Percentiles rank a stretch among this genome's conserved stretches.
phyloP scores from a whole-genome alignment of 2,797 vertebrate genomes.

The Danio albolineatus region DNA sequence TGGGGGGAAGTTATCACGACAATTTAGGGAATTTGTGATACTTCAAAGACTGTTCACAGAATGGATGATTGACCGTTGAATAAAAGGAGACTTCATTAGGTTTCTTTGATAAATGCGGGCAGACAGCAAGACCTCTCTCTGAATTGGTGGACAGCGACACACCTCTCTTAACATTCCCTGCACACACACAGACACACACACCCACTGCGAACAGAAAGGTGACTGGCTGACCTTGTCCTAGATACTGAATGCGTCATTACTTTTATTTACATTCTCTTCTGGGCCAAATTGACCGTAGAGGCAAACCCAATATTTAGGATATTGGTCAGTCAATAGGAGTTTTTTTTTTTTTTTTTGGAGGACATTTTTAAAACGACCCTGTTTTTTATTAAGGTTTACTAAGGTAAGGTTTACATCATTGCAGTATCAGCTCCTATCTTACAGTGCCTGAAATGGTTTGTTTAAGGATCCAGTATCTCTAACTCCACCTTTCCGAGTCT shows the following conservation, averaged over 20 bases:
- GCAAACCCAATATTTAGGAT: neutral
- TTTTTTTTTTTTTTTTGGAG: conserved; percentile 8
- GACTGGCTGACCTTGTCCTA: conserved; percentile 48
- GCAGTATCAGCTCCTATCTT: no score
- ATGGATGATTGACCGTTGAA: neutral
- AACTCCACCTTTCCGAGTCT: no score
- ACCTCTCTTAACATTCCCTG: conserved; percentile 50
- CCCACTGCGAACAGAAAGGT: conserved; percentile 29
- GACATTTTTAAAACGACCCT: neutral
- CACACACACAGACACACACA: conserved; percentile 30
- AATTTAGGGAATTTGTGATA: neutral
- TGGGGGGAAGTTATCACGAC: neutral
- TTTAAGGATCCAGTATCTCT: no score
- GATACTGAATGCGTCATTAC: conserved; percentile 47
- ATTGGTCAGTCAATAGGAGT: neutral
- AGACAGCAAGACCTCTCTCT: conserved; percentile 8
- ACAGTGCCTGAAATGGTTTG: no score
- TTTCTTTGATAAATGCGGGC: neutral
- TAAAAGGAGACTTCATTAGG: neutral
- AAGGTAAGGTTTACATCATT: no score
- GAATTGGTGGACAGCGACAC: conserved; percentile 57
- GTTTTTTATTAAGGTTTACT: no score
- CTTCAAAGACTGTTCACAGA: neutral
- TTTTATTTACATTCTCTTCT: conserved; percentile 42
- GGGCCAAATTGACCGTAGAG: neutral